Conservation (phyloP, 2,888 invertebrate genomes). For the Agrochola lychnidis region DNA sequence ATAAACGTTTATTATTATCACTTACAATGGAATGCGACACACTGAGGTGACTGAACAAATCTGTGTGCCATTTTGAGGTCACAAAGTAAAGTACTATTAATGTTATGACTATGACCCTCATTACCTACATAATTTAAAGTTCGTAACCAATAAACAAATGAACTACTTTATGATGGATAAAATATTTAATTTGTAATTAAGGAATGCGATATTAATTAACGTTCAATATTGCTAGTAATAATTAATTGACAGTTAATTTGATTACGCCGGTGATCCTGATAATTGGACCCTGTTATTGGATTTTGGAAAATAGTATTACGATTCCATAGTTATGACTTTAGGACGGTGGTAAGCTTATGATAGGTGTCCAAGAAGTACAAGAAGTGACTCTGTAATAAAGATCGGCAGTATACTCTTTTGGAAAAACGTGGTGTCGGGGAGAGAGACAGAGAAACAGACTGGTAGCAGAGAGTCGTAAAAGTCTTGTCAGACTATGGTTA, state of each 20-base stretch:
- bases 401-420: not conserved
- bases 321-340: not conserved
- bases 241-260: conserved; percentile 36
- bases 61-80: too few species aligned
- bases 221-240: conserved; percentile 16
- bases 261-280: conserved; percentile 8
- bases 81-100: too few species aligned
- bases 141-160: not conserved
- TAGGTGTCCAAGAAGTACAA: too few species aligned
- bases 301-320: conserved; percentile 6
- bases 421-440: not conserved
- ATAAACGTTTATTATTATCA: too few species aligned
- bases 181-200: conserved; percentile 43
- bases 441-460: not conserved
- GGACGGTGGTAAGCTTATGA: not conserved
- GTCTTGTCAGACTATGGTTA: not conserved
- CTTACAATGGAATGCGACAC: too few species aligned
- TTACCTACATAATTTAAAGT: too few species aligned
- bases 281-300: conserved; percentile 11
- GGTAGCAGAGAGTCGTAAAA: too few species aligned
- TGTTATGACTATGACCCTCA: too few species aligned
- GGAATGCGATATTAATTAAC: conserved; percentile 24
- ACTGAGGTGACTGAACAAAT: too few species aligned
- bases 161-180: not conserved
- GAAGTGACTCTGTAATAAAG: not conserved